A percentile compares a stretch with the other conserved stretches of the same genome.
Evolutionary conservation across 1,140 invertebrate species (phyloP).

Genomic region (Myzus persicae): DNA sequence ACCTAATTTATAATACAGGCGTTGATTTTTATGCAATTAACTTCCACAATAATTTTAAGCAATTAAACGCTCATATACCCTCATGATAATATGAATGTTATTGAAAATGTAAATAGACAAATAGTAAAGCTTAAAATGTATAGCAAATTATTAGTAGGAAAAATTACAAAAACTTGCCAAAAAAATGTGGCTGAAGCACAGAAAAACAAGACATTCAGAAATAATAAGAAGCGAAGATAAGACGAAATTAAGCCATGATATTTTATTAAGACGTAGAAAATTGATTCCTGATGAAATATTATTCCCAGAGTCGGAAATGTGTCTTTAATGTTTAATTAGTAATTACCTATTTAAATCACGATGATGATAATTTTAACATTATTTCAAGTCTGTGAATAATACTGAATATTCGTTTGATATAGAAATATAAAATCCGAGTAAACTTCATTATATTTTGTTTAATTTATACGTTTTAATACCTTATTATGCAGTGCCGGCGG

Average conservation of each 20-base stretch:
- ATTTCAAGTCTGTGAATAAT: neutral
- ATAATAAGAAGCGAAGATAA: too few relatives aligned
- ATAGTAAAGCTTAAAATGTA: neutral
- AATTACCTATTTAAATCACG: neutral
- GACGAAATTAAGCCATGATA: neutral
- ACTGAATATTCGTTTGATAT: neutral
- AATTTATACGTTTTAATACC: neutral
- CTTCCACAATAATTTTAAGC: neutral
- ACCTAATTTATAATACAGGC: neutral
- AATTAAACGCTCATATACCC: neutral
- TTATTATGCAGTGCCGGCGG: neutral
- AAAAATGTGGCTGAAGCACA: neutral
- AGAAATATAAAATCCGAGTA: neutral
- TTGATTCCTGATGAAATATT: neutral
- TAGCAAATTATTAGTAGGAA: neutral
- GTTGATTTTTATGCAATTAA: neutral
- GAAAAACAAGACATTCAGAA: neutral
- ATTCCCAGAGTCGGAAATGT: neutral
- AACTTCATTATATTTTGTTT: neutral
- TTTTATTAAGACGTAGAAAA: neutral
- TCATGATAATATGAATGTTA: neutral
- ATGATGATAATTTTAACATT: neutral
- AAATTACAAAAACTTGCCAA: neutral
- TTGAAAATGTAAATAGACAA: neutral
- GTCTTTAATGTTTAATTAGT: neutral